These are phyloP conservation scores for Ascidia mentula DNA, from an alignment of 23 tunicate genomes.

Conservation along the genomic window DNA sequence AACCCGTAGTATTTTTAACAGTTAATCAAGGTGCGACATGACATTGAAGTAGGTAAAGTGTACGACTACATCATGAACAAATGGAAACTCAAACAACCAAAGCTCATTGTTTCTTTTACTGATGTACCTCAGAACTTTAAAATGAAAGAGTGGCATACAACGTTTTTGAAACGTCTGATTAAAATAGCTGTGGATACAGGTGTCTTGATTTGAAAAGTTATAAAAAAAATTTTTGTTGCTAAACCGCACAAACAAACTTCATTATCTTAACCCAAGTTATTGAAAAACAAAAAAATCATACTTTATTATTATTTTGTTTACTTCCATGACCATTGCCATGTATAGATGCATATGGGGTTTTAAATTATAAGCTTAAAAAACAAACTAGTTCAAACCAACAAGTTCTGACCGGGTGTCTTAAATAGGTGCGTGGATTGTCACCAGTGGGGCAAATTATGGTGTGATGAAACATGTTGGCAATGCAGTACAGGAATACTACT, in stretches of 20 bases:
- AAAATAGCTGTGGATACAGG: constrained; percentile 86
- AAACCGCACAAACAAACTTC: too few relatives aligned
- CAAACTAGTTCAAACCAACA: too few relatives aligned
- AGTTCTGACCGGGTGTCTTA: too few relatives aligned
- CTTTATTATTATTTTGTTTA: too few relatives aligned
- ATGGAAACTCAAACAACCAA: constrained; percentile 69
- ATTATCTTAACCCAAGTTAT: too few relatives aligned
- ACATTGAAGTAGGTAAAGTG: background rate
- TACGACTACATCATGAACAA: constrained; percentile 19
- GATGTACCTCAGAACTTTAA: constrained; percentile 78
- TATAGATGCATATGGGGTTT: too few relatives aligned
- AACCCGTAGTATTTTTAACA: too few relatives aligned
- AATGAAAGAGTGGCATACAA: constrained; percentile 37
- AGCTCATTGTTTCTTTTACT: constrained; percentile 83
- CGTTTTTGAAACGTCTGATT: constrained; percentile 66
- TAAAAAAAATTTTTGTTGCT: too few relatives aligned
- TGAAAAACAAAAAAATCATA: too few relatives aligned
- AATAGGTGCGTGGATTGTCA: constrained; percentile 83
- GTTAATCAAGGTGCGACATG: background rate
- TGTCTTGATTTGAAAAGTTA: too few relatives aligned
- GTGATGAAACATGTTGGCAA: constrained; percentile 96
- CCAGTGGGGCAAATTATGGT: constrained; percentile 87
- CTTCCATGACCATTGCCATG: too few relatives aligned
- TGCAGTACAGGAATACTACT: constrained; percentile 62
- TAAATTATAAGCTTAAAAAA: too few relatives aligned